phyloP scores from a whole-genome alignment of 2,888 invertebrate genomes.

The Gastrophysa polygoni region DNA sequence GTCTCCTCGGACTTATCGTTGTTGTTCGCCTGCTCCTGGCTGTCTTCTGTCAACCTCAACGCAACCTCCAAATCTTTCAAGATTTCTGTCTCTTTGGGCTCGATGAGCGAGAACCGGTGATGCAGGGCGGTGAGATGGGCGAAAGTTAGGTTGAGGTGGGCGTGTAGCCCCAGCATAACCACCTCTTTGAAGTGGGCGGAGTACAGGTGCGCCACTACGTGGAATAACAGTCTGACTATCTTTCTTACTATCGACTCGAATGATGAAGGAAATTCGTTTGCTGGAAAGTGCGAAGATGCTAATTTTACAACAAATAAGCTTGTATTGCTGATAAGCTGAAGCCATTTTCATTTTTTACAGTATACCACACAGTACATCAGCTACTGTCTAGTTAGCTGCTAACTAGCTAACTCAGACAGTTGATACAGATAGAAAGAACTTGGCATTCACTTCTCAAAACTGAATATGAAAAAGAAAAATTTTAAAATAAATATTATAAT shows the following conservation, averaged over 20 bases:
- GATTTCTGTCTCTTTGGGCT: conserved; percentile 95
- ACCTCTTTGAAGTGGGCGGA: conserved; percentile 97
- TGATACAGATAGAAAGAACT: no score
- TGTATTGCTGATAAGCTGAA: no score
- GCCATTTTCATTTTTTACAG: no score
- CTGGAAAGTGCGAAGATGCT: conserved; percentile 59
- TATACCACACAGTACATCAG: no score
- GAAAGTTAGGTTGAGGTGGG: conserved; percentile 96
- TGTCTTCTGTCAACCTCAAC: conserved; percentile 68
- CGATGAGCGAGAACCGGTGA: conserved; percentile 89
- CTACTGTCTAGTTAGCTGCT: no score
- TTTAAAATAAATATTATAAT: no score
- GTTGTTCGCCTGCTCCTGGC: conserved; percentile 47
- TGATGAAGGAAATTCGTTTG: conserved; percentile 91
- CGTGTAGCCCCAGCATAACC: conserved; percentile 90
- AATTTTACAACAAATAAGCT: no score
- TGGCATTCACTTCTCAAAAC: no score
- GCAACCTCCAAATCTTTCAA: conserved; percentile 90
- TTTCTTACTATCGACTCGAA: conserved; percentile 96
- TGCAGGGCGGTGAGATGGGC: conserved; percentile 90
- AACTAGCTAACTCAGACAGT: no score
- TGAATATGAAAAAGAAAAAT: no score
- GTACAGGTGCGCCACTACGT: conserved; percentile 97
- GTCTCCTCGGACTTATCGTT: conserved; percentile 46
- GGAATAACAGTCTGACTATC: conserved; percentile 94